These are phyloP conservation scores for Dryomyza anilis DNA, from an alignment of 2,888 invertebrate species.

Conservation along the genomic window DNA sequence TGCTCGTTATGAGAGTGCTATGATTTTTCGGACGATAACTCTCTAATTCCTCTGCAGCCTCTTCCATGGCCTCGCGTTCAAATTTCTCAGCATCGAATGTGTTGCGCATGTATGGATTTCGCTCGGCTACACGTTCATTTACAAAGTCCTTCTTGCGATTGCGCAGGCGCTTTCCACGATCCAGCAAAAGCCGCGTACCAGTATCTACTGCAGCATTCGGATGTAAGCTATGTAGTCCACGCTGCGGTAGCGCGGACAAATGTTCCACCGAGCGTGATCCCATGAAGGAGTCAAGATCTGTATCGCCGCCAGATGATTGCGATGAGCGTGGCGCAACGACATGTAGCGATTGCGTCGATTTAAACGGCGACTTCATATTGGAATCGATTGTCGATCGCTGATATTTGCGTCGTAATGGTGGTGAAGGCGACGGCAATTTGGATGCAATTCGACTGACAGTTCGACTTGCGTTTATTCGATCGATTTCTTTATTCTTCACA, in stretches of 20 bases:
- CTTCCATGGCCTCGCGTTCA: conserved; percentile 27
- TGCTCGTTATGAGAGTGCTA: not conserved
- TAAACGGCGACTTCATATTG: not conserved
- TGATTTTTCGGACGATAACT: conserved; percentile 50
- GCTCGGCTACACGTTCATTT: conserved; percentile 57
- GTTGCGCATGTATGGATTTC: conserved; percentile 59
- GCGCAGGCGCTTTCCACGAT: conserved; percentile 58
- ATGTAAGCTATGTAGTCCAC: conserved; percentile 30
- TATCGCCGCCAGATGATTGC: conserved; percentile 43
- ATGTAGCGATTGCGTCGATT: conserved; percentile 13
- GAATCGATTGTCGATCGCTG: not conserved
- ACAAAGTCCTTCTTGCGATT: conserved; percentile 59
- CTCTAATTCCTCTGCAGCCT: conserved; percentile 42
- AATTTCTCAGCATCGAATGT: conserved; percentile 46
- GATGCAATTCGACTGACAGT: not conserved
- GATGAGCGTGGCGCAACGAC: conserved; percentile 32
- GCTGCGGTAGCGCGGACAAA: conserved; percentile 27
- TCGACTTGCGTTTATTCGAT: not conserved
- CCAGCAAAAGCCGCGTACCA: conserved; percentile 53
- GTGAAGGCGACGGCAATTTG: not conserved
- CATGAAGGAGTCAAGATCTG: conserved; percentile 34
- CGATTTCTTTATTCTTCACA: not conserved
- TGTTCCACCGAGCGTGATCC: conserved; percentile 37
- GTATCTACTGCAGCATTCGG: conserved; percentile 41
- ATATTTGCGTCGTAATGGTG: not conserved